These are phyloP conservation scores for Cinclus cinclus DNA, from an alignment of 2,113 vertebrate genomes.

Conservation along the genomic window DNA sequence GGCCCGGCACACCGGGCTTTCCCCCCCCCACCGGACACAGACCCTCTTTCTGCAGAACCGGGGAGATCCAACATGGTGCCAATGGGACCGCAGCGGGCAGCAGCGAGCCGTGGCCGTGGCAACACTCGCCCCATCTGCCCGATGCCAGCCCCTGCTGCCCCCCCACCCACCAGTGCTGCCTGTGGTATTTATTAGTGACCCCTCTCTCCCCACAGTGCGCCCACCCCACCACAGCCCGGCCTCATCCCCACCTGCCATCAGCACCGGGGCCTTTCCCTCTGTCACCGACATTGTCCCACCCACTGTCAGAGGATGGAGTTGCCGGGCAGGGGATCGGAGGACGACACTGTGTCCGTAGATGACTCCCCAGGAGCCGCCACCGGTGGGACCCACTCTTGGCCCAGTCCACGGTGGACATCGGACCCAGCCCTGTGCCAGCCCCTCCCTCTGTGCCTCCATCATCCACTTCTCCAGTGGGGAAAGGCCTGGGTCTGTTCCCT, in stretches of 20 bases:
- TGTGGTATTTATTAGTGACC: conserved; percentile 33
- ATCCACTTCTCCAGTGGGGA: not conserved
- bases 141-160: not conserved
- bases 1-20: not conserved
- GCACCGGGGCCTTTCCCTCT: not conserved
- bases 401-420: not conserved
- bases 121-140: not conserved
- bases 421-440: not conserved
- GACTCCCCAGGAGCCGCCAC: not conserved
- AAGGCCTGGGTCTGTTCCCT: not conserved
- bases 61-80: not conserved
- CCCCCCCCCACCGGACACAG: not conserved
- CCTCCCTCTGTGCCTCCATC: not conserved
- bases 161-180: conserved; percentile 5
- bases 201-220: not conserved
- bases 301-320: not conserved
- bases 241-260: not conserved
- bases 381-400: not conserved
- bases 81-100: not conserved
- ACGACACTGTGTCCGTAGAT: not conserved
- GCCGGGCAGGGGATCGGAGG: conserved; percentile 3
- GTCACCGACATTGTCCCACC: not conserved
- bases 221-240: not conserved
- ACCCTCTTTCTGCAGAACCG: not conserved
- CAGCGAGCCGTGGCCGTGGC: not conserved